phyloP scores from a whole-genome alignment of 2,113 vertebrate species.

The Malurus elegans region DNA sequence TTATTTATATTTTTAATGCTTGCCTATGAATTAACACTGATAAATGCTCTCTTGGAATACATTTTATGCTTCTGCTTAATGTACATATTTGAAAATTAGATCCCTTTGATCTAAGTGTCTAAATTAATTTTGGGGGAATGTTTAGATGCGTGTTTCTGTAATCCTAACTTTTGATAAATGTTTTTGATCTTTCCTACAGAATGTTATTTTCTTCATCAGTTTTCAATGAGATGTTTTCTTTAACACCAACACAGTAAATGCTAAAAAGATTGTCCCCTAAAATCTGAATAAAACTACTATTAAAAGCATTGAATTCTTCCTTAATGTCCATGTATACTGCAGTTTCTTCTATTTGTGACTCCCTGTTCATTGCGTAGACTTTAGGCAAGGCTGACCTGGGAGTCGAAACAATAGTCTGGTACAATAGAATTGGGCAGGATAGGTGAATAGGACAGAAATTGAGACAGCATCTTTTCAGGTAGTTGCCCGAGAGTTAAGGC shows the following conservation, averaged over 20 bases:
- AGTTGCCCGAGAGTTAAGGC: not conserved
- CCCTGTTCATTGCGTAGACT: not conserved
- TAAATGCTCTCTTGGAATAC: not conserved
- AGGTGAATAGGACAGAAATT: not conserved
- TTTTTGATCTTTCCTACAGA: not conserved
- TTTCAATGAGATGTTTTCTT: not conserved
- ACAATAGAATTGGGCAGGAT: not conserved
- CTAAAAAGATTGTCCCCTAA: not conserved
- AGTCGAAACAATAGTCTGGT: not conserved
- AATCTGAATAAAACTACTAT: not conserved
- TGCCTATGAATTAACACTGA: not conserved
- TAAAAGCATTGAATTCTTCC: not conserved
- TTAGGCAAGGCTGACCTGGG: not conserved
- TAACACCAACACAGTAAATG: not conserved
- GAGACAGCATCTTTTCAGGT: not conserved
- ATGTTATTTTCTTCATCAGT: not conserved
- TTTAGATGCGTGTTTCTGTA: not conserved
- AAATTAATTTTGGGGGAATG: not conserved
- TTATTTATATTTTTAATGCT: not conserved
- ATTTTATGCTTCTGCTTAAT: not conserved
- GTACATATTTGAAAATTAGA: not conserved
- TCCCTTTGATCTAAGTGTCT: not conserved
- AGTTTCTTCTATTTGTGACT: not conserved
- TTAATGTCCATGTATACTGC: not conserved
- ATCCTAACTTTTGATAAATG: not conserved